Percentiles rank a stretch among this genome's conserved stretches.
Evolutionary conservation across 2,888 invertebrate species (phyloP).

Genomic region (Dichetophora obliterata): DNA sequence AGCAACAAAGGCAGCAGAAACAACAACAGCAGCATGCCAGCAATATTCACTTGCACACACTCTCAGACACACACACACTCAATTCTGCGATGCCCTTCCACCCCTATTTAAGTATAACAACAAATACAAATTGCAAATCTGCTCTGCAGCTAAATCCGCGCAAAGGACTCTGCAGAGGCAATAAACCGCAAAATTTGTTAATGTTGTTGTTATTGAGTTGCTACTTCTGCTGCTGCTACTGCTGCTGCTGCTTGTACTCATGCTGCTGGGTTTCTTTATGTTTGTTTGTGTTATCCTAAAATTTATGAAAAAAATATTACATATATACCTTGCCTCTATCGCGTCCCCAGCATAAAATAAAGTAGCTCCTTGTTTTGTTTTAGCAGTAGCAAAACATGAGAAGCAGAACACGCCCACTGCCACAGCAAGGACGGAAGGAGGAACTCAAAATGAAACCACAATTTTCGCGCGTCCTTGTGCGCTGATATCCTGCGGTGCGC

Average conservation of each 20-base stretch:
- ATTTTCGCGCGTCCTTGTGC: neutral
- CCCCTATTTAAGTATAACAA: neutral
- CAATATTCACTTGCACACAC: neutral
- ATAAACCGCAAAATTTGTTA: conserved; percentile 46
- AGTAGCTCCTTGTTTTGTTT: conserved; percentile 1
- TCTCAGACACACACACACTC: no score
- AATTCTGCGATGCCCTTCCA: no score
- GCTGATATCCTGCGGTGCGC: conserved; percentile 20
- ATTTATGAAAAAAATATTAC: conserved; percentile 35
- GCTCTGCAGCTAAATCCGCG: conserved; percentile 38
- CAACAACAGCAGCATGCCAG: neutral
- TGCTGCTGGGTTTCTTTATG: neutral
- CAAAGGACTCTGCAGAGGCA: conserved; percentile 40
- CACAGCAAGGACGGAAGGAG: neutral
- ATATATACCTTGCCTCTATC: neutral
- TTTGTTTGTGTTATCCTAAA: neutral
- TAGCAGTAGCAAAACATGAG: neutral
- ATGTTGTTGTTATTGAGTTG: conserved; percentile 2
- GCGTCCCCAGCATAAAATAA: neutral
- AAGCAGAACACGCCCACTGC: neutral
- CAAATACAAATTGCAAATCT: conserved; percentile 44
- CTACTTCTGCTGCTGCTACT: neutral
- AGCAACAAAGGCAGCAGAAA: neutral
- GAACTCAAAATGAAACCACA: conserved; percentile 3
- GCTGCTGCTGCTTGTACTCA: neutral